These are phyloP conservation scores for Jacana jacana DNA, from an alignment of 2,113 vertebrate species.

Conservation along the genomic window DNA sequence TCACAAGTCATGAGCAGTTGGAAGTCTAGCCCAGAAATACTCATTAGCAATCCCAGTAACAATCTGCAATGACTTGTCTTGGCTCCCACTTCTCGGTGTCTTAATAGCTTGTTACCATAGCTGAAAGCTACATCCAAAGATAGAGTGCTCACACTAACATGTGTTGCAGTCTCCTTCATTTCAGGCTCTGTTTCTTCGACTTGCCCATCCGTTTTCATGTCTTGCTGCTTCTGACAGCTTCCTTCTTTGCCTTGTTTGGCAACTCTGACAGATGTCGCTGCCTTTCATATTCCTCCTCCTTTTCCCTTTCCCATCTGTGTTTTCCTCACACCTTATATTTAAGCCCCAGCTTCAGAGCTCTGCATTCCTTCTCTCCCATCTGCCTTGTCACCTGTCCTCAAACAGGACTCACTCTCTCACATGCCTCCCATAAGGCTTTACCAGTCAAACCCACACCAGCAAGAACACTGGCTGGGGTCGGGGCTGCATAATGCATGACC, in stretches of 20 bases:
- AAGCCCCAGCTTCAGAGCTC: not conserved
- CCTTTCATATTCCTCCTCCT: not conserved
- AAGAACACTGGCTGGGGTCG: not conserved
- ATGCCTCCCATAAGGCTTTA: not conserved
- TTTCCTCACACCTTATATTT: slow-evolving; percentile 1
- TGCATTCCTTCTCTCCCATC: not conserved
- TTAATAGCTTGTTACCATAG: not conserved
- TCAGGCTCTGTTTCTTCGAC: not conserved
- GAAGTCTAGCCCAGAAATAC: not conserved
- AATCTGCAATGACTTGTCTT: not conserved
- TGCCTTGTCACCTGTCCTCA: not conserved
- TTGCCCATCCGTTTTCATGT: not conserved
- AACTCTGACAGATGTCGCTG: not conserved
- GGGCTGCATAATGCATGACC: not conserved
- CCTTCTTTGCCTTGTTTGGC: not conserved
- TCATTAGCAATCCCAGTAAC: not conserved
- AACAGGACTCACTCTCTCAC: rapidly evolving
- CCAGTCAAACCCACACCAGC: not conserved
- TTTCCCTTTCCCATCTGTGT: slow-evolving; percentile 18
- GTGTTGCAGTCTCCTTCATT: not conserved
- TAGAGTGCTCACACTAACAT: not conserved
- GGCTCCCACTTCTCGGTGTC: not conserved
- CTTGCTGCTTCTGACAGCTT: not conserved
- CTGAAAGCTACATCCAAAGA: not conserved
- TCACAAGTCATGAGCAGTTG: not conserved